Evolutionary conservation across 2,888 invertebrate genomes (phyloP).

Genomic region (Deilephila elpenor): DNA sequence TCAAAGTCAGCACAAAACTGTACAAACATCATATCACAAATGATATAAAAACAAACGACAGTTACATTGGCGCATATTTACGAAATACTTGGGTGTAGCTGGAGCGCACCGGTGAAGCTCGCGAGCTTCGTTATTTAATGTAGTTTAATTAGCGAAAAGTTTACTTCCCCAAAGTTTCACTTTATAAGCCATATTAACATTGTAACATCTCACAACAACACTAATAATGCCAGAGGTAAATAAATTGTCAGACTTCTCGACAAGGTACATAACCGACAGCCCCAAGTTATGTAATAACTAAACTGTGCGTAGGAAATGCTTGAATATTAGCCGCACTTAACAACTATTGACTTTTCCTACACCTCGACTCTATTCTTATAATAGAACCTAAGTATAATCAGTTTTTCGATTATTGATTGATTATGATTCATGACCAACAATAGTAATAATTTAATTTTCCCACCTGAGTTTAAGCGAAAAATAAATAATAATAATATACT

Average conservation of each 20-base stretch:
- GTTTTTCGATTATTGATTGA: too few species aligned
- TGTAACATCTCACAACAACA: conserved; percentile 45
- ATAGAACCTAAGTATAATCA: too few species aligned
- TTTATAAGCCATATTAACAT: conserved; percentile 47
- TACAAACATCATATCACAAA: background rate
- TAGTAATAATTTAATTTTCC: background rate
- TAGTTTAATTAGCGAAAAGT: conserved; percentile 47
- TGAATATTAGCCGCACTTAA: conserved; percentile 27
- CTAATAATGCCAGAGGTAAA: conserved; percentile 54
- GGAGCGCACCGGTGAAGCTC: background rate
- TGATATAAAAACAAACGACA: background rate
- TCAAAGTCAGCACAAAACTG: conserved; percentile 18
- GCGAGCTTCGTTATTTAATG: conserved; percentile 35
- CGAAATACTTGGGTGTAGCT: background rate
- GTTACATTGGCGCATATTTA: background rate
- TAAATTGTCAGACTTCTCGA: conserved; percentile 50
- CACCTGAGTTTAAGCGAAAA: too few species aligned
- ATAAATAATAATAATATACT: background rate
- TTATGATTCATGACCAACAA: too few species aligned
- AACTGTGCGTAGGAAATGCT: conserved; percentile 41
- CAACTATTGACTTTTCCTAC: conserved; percentile 26
- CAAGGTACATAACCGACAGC: conserved; percentile 48
- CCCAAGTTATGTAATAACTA: conserved; percentile 53
- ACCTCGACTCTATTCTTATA: conserved; percentile 19
- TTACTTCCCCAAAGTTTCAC: conserved; percentile 46